These are phyloP conservation scores for Drosophila erecta DNA, from an alignment of 1,140 invertebrate genomes.

Conservation along the genomic window DNA sequence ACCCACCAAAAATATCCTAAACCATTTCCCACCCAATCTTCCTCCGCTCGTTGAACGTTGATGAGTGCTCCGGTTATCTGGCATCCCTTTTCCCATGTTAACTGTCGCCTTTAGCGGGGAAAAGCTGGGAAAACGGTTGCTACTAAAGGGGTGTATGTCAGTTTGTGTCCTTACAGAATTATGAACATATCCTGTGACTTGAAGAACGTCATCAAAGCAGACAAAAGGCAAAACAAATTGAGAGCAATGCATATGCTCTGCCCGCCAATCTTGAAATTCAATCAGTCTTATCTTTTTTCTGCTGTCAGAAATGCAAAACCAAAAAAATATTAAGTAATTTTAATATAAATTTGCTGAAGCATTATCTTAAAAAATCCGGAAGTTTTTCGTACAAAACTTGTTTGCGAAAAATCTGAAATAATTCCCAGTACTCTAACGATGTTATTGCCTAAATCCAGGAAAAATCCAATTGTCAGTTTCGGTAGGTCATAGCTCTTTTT, in stretches of 20 bases:
- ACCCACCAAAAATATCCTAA: neutral
- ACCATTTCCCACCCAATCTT: constrained; percentile 9
- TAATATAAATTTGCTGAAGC: too few relatives aligned
- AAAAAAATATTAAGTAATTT: neutral
- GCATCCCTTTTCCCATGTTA: constrained; percentile 29
- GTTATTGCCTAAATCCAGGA: neutral
- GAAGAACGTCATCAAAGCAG: constrained; percentile 63
- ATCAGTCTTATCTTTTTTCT: neutral
- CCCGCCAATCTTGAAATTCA: neutral
- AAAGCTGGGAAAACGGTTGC: constrained; percentile 1
- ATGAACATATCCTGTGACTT: constrained; percentile 81
- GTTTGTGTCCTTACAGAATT: constrained; percentile 64
- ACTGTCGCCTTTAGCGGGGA: constrained; percentile 35
- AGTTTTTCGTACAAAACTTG: too few relatives aligned
- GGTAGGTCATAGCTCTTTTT: neutral
- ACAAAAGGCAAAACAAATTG: constrained; percentile 81
- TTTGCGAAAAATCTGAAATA: too few relatives aligned
- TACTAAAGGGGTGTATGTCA: constrained; percentile 14
- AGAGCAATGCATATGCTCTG: constrained; percentile 31
- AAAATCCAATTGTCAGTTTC: neutral
- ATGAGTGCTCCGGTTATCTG: constrained; percentile 46
- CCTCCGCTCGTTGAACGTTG: constrained; percentile 15
- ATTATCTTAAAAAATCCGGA: too few relatives aligned
- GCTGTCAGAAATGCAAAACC: neutral
- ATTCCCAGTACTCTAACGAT: too few relatives aligned